Evolutionary conservation across 1,140 invertebrate genomes (phyloP).

Genomic region (Yoshiicerus persimilis): DNA sequence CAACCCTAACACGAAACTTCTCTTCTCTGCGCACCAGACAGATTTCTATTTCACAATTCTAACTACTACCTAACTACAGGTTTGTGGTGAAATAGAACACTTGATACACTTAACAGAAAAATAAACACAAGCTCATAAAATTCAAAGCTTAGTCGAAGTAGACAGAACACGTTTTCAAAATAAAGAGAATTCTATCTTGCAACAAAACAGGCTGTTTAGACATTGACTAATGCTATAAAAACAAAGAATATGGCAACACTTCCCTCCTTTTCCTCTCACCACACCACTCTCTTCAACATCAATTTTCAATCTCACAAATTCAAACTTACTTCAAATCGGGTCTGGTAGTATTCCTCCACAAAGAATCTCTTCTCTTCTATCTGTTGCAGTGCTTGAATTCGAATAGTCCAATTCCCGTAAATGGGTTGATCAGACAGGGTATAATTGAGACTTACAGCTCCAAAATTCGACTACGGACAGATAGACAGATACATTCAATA

Average conservation of each 20-base stretch:
- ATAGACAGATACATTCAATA: constrained; percentile 7
- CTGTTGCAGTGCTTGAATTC: constrained; percentile 83
- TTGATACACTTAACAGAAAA: constrained; percentile 18
- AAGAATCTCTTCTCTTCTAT: constrained; percentile 79
- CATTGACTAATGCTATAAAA: constrained; percentile 10
- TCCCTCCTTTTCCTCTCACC: not conserved
- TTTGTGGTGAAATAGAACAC: not conserved
- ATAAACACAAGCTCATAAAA: constrained; percentile 18
- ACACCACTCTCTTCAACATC: not conserved
- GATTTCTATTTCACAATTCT: too few relatives aligned
- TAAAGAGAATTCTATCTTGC: constrained; percentile 9
- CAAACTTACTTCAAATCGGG: constrained; percentile 69
- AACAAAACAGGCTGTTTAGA: not conserved
- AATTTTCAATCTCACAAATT: constrained; percentile 9
- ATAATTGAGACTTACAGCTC: constrained; percentile 87
- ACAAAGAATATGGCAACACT: not conserved
- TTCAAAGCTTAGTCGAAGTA: not conserved
- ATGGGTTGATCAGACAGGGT: constrained; percentile 86
- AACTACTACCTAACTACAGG: not conserved
- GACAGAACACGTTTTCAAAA: constrained; percentile 6
- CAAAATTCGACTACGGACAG: constrained; percentile 72
- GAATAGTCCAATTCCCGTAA: constrained; percentile 88
- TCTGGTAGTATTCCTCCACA: constrained; percentile 94
- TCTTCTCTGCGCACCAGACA: not conserved
- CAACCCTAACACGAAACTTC: not conserved